phyloP scores from a whole-genome alignment of 2,888 invertebrate genomes.

The Camponotus fellah region DNA sequence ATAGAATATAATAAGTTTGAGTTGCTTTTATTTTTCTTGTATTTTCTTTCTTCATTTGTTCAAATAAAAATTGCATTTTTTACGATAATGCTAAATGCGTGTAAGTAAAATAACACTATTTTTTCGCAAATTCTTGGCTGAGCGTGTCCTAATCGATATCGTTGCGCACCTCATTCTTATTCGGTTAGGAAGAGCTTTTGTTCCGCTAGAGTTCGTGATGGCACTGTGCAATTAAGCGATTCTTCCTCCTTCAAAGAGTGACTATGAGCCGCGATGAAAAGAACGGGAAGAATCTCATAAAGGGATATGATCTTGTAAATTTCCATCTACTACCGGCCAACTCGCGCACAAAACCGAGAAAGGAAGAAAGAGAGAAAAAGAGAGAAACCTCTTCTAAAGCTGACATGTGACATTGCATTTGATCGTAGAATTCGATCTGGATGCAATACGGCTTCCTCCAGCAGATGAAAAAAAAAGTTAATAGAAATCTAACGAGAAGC shows the following conservation, averaged over 20 bases:
- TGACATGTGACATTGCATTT: constrained; percentile 43
- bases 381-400: constrained; percentile 8
- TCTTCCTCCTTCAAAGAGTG: constrained; percentile 49
- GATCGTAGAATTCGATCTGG: constrained; percentile 26
- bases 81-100: background rate
- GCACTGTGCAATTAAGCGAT: constrained; percentile 53
- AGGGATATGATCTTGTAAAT: constrained; percentile 55
- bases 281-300: constrained; percentile 53
- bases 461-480: background rate
- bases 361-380: background rate
- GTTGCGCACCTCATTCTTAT: constrained; percentile 45
- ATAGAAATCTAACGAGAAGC: constrained; percentile 19
- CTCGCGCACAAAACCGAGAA: constrained; percentile 6
- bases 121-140: background rate
- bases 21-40: background rate
- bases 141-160: constrained; percentile 46
- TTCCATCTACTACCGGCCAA: constrained; percentile 28
- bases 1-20: background rate
- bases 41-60: background rate
- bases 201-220: constrained; percentile 47
- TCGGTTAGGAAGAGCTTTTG: constrained; percentile 45
- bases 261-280: constrained; percentile 44
- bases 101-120: constrained; percentile 24
- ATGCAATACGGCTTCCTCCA: constrained; percentile 3
- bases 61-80: background rate